These are phyloP conservation scores for Procambarus virginalis DNA, from an alignment of 1,140 invertebrate species.

Conservation along the genomic window DNA sequence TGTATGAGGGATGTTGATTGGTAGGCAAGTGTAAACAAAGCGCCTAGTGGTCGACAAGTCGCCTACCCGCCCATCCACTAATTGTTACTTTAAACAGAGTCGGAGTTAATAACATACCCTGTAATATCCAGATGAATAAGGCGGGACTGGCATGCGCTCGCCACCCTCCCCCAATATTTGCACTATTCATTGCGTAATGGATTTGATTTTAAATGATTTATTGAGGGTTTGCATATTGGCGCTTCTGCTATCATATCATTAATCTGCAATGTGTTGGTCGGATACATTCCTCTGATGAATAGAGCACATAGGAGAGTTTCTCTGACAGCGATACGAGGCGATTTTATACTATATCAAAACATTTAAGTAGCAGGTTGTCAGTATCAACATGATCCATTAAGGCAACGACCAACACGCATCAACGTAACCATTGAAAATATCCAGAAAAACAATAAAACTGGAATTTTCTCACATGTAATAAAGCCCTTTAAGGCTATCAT, in stretches of 20 bases:
- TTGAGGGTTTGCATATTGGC: slow-evolving; percentile 2
- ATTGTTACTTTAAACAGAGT: slow-evolving; percentile 69
- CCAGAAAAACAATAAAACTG: too few species aligned
- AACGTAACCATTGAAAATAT: too few species aligned
- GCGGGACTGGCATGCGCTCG: slow-evolving; percentile 39
- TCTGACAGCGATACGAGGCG: background rate
- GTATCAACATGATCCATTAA: background rate
- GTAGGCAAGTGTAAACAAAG: slow-evolving; percentile 71
- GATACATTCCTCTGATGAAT: background rate
- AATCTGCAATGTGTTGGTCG: slow-evolving; percentile 37
- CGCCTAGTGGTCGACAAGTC: slow-evolving; percentile 69
- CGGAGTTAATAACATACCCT: slow-evolving; percentile 69
- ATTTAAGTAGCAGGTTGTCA: background rate
- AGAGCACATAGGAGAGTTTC: background rate
- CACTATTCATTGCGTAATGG: slow-evolving; percentile 60
- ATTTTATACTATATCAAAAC: background rate
- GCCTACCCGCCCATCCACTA: slow-evolving; percentile 68
- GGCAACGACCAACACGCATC: too few species aligned
- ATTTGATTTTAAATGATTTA: slow-evolving; percentile 39
- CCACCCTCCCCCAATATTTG: slow-evolving; percentile 56
- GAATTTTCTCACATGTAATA: too few species aligned
- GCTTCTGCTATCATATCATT: slow-evolving; percentile 26
- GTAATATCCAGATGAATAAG: slow-evolving; percentile 68
- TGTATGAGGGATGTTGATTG: slow-evolving; percentile 70
- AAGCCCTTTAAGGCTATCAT: background rate